Evolutionary conservation across 2,113 vertebrate species (phyloP).

Genomic region (Sarotherodon lohbergeri): DNA sequence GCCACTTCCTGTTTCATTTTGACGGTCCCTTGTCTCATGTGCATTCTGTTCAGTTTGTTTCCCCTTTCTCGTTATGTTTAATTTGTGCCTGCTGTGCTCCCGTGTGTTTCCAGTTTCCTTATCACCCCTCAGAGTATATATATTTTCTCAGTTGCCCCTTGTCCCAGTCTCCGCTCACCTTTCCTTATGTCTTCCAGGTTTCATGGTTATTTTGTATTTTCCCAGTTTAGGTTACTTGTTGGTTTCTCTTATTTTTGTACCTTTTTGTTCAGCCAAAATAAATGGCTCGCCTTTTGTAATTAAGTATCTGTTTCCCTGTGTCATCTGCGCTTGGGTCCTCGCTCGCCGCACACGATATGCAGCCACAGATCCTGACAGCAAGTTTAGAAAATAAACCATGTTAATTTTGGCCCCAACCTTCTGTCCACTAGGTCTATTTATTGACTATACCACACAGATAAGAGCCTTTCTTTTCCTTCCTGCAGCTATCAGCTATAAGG

Average conservation of each 20-base stretch:
- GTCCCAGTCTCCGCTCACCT: background rate
- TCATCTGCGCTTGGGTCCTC: background rate
- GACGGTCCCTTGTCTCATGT: background rate
- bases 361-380: background rate
- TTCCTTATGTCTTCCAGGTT: background rate
- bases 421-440: background rate
- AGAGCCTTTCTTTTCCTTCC: background rate
- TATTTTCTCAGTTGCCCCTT: background rate
- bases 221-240: background rate
- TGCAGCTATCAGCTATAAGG: background rate
- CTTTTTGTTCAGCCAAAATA: background rate
- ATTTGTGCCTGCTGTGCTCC: background rate
- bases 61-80: background rate
- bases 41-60: background rate
- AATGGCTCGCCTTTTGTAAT: background rate
- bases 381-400: background rate
- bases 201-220: background rate
- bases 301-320: background rate
- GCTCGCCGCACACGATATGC: background rate
- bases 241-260: background rate
- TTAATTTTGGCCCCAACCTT: background rate
- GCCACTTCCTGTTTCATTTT: background rate
- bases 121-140: background rate
- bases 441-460: background rate
- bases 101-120: fast-evolving